Base-by-base conservation (phyloP, 2,113 vertebrate species). In the Elaphurus davidianus region DNA sequence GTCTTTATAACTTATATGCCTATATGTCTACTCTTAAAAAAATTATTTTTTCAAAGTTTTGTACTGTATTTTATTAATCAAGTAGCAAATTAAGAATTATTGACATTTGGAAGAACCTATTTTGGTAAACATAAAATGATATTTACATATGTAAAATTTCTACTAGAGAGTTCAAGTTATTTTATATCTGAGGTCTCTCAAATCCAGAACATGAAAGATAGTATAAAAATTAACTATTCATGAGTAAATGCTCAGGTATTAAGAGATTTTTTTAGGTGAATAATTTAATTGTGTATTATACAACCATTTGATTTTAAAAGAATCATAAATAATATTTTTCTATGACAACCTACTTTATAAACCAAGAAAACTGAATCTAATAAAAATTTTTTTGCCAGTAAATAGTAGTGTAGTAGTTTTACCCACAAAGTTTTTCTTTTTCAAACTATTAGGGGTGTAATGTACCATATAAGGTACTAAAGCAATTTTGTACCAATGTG, bases 221-320 rank as follows among this genome's bases (percentile, higher is more conserved):
- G 50, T 36, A 33, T 87, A 71, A 95, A 97, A 86, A 83, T 62
- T 74, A 87, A 33, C 4, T 3, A 1, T 85, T 98, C 97, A 91
- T 97, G 94, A 91, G 55, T 23, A 96, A 97, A 85, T 96, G 98
- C 98, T 99, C 97, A 98, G 98, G 98, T 98, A 97, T 94, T 96
- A 91, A 98, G 52, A 94, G 55, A 60, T 16, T 76, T 94, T 94
- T 90, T 89, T 71, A 97, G 11, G 8, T 91, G 14, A n/a, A 27
- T 92, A 83, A 94, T 83, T 27, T 94, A 52, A 91, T 40, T 90
- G 21, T 92, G 4, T 94, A 74, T 55, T 47, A 30, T 67, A 81
- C 28, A 21, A 62, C 90, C 83, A 88, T 59, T 10, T 91, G 5
- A 82, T 96, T 96, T 97, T 19, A 30, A 94, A 95, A 96, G 86